phyloP scores from a whole-genome alignment of 2,888 invertebrate species.

The Lithophane socia region DNA sequence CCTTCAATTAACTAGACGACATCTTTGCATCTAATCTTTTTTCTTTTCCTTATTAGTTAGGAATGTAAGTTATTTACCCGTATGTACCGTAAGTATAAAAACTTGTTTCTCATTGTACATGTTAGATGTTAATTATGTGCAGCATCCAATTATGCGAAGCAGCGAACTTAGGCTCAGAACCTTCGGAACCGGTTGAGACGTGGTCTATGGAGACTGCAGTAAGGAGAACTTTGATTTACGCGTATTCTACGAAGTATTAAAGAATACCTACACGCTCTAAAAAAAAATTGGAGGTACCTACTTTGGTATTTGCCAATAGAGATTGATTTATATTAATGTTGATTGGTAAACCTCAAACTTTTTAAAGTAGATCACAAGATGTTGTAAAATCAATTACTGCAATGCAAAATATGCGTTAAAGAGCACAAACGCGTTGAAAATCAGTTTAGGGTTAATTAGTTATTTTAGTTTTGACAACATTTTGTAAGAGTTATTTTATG shows the following conservation, averaged over 20 bases:
- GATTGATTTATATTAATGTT: background rate
- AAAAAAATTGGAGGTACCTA: background rate
- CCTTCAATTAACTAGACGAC: constrained; percentile 31
- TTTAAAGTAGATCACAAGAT: background rate
- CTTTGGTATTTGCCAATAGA: background rate
- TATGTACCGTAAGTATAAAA: constrained; percentile 37
- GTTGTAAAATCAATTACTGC: background rate
- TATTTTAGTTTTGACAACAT: background rate
- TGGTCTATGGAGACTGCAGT: constrained; percentile 28
- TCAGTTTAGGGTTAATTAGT: background rate
- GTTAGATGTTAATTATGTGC: constrained; percentile 41
- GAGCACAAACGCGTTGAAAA: constrained; percentile 1
- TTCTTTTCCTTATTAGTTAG: constrained; percentile 20
- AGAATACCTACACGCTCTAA: no score
- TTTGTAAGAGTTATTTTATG: background rate
- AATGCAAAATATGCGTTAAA: background rate
- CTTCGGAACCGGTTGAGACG: constrained; percentile 40
- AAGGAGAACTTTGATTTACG: constrained; percentile 24
- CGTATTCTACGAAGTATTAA: background rate
- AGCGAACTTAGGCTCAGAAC: constrained; percentile 15
- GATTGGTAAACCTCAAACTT: background rate
- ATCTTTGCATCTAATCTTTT: constrained; percentile 35
- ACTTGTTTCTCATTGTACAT: constrained; percentile 36
- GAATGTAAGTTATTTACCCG: constrained; percentile 18
- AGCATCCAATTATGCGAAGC: constrained; percentile 45